These are phyloP conservation scores for Acronicta psi DNA, from an alignment of 2,888 invertebrate genomes.

Conservation along the genomic window DNA sequence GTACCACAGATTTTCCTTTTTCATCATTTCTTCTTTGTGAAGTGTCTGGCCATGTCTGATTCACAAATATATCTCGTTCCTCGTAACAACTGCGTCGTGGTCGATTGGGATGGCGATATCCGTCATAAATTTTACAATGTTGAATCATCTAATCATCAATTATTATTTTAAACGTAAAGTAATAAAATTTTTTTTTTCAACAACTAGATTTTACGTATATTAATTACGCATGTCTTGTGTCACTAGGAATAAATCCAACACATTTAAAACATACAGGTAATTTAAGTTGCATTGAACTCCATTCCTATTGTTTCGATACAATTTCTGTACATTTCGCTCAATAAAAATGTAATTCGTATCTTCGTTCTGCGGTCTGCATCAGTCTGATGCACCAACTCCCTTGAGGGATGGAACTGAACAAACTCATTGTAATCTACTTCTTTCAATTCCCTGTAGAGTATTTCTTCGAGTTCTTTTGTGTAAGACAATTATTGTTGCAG, in stretches of 20 bases:
- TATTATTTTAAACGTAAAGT: too few relatives aligned
- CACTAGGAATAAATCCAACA: neutral
- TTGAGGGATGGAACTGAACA: constrained; percentile 53
- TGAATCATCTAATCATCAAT: too few relatives aligned
- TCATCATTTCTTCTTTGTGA: too few relatives aligned
- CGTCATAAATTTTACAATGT: too few relatives aligned
- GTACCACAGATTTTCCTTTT: too few relatives aligned
- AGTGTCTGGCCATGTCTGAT: too few relatives aligned
- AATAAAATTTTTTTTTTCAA: too few relatives aligned
- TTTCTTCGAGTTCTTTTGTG: constrained; percentile 80
- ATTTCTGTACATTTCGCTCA: constrained; percentile 30
- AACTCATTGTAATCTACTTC: constrained; percentile 82
- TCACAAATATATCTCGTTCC: too few relatives aligned
- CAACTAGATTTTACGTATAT: too few relatives aligned
- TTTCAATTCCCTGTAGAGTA: constrained; percentile 82
- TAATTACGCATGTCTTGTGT: too few relatives aligned
- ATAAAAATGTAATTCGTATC: constrained; percentile 53
- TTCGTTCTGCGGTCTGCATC: constrained; percentile 48
- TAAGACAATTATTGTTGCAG: constrained; percentile 82
- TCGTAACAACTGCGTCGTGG: too few relatives aligned
- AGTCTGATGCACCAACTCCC: constrained; percentile 50
- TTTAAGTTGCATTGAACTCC: constrained; percentile 20
- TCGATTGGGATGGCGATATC: too few relatives aligned
- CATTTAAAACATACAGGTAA: neutral
- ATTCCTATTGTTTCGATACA: constrained; percentile 33